Base-by-base conservation (phyloP, 2,888 invertebrate species). In the Teleiodes luculella region DNA sequence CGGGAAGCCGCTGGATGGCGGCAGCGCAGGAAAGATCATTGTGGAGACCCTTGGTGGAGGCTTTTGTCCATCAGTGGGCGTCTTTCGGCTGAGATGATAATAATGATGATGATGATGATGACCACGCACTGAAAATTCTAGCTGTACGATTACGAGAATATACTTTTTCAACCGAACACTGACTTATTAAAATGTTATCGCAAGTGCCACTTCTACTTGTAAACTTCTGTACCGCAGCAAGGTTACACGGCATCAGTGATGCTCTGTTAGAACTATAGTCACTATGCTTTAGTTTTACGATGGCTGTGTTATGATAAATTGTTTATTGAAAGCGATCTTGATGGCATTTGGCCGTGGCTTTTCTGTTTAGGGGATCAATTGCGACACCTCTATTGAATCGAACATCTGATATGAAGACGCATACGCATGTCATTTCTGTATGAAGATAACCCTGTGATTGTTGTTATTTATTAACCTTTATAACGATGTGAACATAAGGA, bases 261-360 rank as follows among this genome's bases (percentile, higher is more conserved):
- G 61, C 62, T 68, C 61, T 59, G 72, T 73, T 75, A 72, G 76
- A 73, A 73, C 71, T 62, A 64, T 63, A 61, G 69, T 74, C 69
- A 39, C 8, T 39, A 10, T 16, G 39, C 39, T 39, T 16, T 39
- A 39, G 39, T 39, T 18, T 43, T 24, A 43, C 24, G 43, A 43
- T 43, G 43, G 20, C 72, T 70, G 31, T 70, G 71, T 72, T 70
- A 41, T 70, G 71, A 75, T 76, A 74, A 72, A 74, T 74, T 66
- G 66, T 70, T 64, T 67, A 78, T 75, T 77, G 75, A 74, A 79
- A 76, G 75, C 71, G 65, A 84, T 85, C 83, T 78, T 76, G 80
- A 82, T 83, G 79, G 70, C 65, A 80, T 82, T 80, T 72, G 78
- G 74, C 82, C 82, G 68, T 86, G 82, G 80, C 79, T 81, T 78